Base-by-base conservation (phyloP, 2,113 vertebrate genomes). In the Tor tambroides region DNA sequence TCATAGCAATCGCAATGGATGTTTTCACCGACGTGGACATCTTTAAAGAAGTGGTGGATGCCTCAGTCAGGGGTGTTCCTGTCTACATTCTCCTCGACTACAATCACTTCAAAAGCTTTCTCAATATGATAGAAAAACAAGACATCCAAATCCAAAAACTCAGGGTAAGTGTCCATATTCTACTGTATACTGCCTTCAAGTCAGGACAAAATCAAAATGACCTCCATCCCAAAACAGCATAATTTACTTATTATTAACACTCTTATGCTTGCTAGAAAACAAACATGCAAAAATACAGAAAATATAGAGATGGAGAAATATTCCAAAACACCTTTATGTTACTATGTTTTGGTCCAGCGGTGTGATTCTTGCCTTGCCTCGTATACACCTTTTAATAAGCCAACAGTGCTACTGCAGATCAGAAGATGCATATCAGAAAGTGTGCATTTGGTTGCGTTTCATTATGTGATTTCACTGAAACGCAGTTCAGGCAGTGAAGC, bases 11-110 rank as follows among this genome's bases (percentile, higher is more conserved):
- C 43, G 97, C 96, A 81, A 99, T 99, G 98, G 97, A 99, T 86
- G 90, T 94, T 56, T 99, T 99, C 92, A 98, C 98, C 63, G 98
- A 99, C 87, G 95, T 98, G 54, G 98, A 99, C 91, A 96, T 99
- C 91, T 98, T 99, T 91, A 97, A 96, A 94, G 98, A 99, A 94
- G 92, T 94, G 1, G 95, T 98, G 2, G 97, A 99, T 11, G 97
- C 97, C 51, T 97, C 97, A 26, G 32, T 95, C 54, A 95, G 96
- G 88, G 97, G 97, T 41, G 92, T 98, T 82, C 94, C 97, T 0
- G 96, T 99, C 5, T 99, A 99, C 80, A 91, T 99, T 87, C 94
- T 99, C 12, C 94, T 99, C 71, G 97, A 98, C 91, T 95, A 97
- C 32, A 95, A 83, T 0, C 95, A 98, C 90, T 95, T 98, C 81